Evolutionary conservation across 2,113 vertebrate genomes (phyloP).

Genomic region (Oreochromis aureus): DNA sequence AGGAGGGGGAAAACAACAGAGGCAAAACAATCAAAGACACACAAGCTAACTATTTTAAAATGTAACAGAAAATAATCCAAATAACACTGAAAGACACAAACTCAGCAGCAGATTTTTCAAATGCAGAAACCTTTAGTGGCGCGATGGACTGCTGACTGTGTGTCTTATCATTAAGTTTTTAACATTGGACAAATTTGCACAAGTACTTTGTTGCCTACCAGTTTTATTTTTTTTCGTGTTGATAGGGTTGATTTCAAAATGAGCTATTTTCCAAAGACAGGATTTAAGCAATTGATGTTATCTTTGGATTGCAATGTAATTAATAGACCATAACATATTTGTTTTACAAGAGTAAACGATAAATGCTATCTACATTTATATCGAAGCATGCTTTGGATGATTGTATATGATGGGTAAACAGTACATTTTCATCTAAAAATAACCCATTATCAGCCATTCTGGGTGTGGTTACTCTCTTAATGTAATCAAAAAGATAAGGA

Average conservation of each 20-base stretch:
- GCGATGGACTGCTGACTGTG: not conserved
- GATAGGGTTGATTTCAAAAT: not conserved
- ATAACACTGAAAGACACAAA: not conserved
- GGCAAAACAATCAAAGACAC: not conserved
- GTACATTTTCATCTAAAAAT: not conserved
- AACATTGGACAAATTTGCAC: not conserved
- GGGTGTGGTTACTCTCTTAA: not conserved
- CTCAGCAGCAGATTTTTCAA: not conserved
- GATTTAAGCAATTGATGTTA: not conserved
- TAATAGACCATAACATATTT: not conserved
- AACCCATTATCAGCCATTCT: not conserved
- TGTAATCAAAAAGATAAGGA: slow-evolving; percentile 4
- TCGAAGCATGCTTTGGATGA: not conserved
- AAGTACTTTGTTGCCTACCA: not conserved
- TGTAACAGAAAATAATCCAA: not conserved
- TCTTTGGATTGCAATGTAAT: not conserved
- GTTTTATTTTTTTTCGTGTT: not conserved
- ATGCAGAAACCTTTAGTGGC: not conserved
- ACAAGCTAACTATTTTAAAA: not conserved
- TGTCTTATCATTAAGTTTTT: not conserved
- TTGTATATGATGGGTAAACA: not conserved
- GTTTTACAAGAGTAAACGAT: not conserved
- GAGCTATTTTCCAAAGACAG: not conserved
- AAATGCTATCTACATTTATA: not conserved
- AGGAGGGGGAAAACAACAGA: not conserved